Conservation (phyloP, 2,888 invertebrate species). For the Romanomermis culicivorax region DNA sequence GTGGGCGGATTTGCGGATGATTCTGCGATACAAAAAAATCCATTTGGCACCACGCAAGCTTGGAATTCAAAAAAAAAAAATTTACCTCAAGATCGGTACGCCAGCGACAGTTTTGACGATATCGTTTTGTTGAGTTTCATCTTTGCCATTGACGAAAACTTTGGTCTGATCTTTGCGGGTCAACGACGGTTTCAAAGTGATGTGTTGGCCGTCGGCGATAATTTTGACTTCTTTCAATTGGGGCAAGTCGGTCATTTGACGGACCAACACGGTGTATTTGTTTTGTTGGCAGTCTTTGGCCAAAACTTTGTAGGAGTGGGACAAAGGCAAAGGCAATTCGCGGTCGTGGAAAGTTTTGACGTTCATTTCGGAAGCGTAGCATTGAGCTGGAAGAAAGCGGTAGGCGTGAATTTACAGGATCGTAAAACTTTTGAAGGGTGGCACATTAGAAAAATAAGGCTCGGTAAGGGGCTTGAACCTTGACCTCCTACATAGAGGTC, state of each 20-base stretch:
- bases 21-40: not conserved
- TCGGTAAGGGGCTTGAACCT: too few species aligned
- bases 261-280: not conserved
- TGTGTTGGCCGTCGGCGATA: not conserved
- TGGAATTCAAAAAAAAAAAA: not conserved
- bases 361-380: not conserved
- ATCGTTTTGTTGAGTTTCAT: not conserved
- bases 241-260: not conserved
- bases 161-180: not conserved
- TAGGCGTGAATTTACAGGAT: not conserved
- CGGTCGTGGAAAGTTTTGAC: not conserved
- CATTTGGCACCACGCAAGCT: not conserved
- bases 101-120: not conserved
- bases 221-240: not conserved
- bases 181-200: not conserved
- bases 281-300: not conserved
- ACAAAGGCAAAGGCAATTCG: not conserved
- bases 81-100: not conserved
- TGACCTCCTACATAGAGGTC: too few species aligned
- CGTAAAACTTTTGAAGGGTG: too few species aligned
- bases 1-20: not conserved
- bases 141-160: not conserved
- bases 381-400: not conserved
- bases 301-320: not conserved
- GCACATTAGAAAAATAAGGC: too few species aligned